phyloP scores from a whole-genome alignment of 2,888 invertebrate genomes.

The Campoplex capitator region DNA sequence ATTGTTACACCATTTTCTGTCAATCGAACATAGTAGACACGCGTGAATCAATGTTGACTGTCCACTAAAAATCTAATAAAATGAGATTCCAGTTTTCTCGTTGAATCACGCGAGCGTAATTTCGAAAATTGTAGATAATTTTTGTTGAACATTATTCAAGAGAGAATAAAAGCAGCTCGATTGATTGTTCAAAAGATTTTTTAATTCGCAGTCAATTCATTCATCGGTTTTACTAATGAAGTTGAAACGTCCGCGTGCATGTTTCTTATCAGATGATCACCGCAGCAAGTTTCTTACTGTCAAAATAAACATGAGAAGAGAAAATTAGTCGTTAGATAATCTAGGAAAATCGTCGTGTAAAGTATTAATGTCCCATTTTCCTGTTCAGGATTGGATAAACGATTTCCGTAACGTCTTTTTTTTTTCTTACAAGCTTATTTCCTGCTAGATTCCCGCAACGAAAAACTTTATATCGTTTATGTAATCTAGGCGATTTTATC shows the following conservation, averaged over 20 bases:
- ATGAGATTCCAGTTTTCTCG: neutral
- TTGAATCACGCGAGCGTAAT: neutral
- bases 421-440: neutral
- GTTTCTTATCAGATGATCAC: too few species aligned
- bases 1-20: neutral
- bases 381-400: neutral
- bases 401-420: neutral
- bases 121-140: neutral
- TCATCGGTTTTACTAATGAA: too few species aligned
- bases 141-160: neutral
- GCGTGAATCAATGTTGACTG: neutral
- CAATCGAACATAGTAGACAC: neutral
- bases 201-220: neutral
- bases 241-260: too few species aligned
- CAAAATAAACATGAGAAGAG: neutral
- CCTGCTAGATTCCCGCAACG: neutral
- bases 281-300: neutral
- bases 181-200: neutral
- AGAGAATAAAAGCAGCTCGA: neutral
- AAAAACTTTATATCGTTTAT: neutral
- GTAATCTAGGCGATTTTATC: conserved; percentile 35
- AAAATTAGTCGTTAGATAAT: neutral
- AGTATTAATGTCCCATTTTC: neutral
- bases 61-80: neutral
- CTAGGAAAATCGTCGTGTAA: neutral